These are phyloP conservation scores for Columba janthina DNA, from an alignment of 2,113 vertebrate species.

Conservation along the genomic window DNA sequence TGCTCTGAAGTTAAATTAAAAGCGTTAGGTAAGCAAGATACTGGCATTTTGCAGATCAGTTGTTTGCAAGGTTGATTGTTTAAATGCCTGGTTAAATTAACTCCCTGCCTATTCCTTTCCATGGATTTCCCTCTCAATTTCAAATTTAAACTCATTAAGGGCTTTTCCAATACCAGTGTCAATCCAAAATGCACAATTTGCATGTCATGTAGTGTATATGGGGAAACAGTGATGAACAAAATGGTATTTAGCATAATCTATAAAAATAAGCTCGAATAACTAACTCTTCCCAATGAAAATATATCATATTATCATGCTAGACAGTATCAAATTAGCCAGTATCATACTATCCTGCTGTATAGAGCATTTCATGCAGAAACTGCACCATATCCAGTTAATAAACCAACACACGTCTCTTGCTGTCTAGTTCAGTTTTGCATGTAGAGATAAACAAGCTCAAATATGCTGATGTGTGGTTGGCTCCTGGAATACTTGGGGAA, in stretches of 20 bases:
- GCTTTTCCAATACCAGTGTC: background rate
- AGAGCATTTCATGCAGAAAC: background rate
- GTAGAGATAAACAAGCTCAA: background rate
- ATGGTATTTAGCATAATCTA: background rate
- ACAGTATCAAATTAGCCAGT: fast-evolving
- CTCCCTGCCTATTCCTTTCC: background rate
- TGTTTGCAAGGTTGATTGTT: background rate
- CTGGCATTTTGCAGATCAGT: background rate
- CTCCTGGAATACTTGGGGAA: background rate
- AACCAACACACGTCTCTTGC: background rate
- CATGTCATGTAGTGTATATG: background rate
- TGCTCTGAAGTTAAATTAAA: background rate
- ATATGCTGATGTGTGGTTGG: background rate
- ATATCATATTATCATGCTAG: too few relatives aligned
- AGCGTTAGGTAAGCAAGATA: background rate
- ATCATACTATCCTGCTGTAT: background rate
- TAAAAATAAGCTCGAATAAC: background rate
- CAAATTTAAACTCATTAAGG: background rate
- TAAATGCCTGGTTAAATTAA: background rate
- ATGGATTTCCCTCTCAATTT: background rate
- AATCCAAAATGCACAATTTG: background rate
- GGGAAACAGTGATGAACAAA: background rate
- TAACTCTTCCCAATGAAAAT: background rate
- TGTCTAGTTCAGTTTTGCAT: background rate
- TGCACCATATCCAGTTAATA: background rate